Percentiles rank a stretch among this genome's conserved stretches.
These are phyloP conservation scores for Netelia melanura DNA, from an alignment of 2,888 invertebrate genomes.

Conservation along the genomic window DNA sequence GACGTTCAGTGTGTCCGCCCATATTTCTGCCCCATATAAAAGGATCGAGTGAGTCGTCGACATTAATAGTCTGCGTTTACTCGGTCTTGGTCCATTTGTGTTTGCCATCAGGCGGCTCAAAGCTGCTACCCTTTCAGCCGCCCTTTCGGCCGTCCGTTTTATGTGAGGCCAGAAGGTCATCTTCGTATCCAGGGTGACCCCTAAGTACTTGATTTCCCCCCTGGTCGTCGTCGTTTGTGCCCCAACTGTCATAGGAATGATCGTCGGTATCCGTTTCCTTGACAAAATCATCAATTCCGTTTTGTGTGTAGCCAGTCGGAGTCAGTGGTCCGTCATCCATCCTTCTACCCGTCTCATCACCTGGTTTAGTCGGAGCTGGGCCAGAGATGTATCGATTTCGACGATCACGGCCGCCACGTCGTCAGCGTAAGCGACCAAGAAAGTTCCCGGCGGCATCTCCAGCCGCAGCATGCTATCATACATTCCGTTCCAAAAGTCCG, in stretches of 20 bases:
- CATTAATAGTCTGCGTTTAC: too few relatives aligned
- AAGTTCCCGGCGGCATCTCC: conserved; percentile 12
- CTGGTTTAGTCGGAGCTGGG: conserved; percentile 44
- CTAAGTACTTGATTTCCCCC: conserved; percentile 69
- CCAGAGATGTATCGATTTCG: conserved; percentile 44
- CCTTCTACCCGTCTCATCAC: conserved; percentile 41
- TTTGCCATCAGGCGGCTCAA: too few relatives aligned
- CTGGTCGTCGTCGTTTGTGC: conserved; percentile 38
- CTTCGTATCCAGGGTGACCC: conserved; percentile 65
- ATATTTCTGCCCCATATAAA: too few relatives aligned
- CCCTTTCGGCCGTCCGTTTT: too few relatives aligned
- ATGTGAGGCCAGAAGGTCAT: conserved; percentile 68
- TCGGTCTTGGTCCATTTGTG: too few relatives aligned
- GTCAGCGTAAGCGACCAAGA: conserved; percentile 27
- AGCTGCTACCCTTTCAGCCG: too few relatives aligned
- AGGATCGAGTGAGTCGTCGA: too few relatives aligned
- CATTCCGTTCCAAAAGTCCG: conserved; percentile 5
- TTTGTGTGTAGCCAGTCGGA: conserved; percentile 64
- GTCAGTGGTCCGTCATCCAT: conserved; percentile 47
- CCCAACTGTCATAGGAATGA: conserved; percentile 56
- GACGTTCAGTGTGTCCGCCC: too few relatives aligned
- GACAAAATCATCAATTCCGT: conserved; percentile 66
- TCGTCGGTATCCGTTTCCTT: conserved; percentile 62
- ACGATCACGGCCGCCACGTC: conserved; percentile 57
- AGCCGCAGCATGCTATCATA: conserved; percentile 17